Conservation (phyloP, 2,797 vertebrate genomes). For the Lemur catta region DNA sequence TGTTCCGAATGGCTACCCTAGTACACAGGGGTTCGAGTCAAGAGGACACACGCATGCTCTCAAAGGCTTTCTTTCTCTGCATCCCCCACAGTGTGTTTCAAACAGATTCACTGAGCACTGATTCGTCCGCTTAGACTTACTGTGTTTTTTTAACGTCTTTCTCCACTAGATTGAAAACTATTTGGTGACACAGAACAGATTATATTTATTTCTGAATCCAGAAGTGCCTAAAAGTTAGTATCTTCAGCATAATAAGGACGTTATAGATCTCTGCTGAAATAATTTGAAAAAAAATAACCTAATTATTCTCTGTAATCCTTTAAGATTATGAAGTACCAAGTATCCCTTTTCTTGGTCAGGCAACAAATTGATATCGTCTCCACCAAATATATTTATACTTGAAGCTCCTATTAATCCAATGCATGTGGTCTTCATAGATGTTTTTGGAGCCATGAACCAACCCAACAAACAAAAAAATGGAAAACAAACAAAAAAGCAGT, state of each 20-base stretch:
- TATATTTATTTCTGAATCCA: slow-evolving; percentile 11
- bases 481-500: background rate
- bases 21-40: background rate
- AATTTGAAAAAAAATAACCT: slow-evolving; percentile 34
- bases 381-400: background rate
- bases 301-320: background rate
- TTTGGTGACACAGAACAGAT: background rate
- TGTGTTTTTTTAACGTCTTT: background rate
- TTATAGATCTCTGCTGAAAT: slow-evolving; percentile 29
- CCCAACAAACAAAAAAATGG: background rate
- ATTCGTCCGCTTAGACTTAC: background rate
- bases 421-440: background rate
- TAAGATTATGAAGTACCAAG: background rate
- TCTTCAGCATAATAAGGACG: background rate
- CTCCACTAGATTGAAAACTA: slow-evolving; percentile 21
- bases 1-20: background rate
- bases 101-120: background rate
- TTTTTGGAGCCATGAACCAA: background rate
- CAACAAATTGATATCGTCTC: background rate
- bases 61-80: background rate
- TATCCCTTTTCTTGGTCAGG: background rate
- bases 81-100: background rate
- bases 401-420: background rate
- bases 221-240: background rate
- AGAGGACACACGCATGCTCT: background rate